Percentiles rank a stretch among this genome's conserved stretches.
Conservation (phyloP, 1,140 invertebrate genomes). For the Heterodera schachtii region DNA sequence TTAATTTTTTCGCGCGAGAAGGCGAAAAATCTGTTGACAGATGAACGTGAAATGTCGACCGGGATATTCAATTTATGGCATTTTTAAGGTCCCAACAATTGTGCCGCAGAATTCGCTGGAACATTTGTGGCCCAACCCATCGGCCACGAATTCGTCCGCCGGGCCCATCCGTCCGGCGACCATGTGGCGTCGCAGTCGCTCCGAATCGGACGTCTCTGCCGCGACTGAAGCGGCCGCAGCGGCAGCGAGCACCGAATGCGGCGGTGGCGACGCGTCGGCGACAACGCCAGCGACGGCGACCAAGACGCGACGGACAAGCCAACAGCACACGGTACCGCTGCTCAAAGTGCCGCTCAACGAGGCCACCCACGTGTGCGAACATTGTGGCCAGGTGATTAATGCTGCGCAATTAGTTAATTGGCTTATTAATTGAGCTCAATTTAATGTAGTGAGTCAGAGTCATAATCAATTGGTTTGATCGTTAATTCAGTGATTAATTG, state of each 20-base stretch:
- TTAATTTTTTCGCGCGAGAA: no score
- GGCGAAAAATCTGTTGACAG: no score
- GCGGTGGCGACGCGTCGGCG: neutral
- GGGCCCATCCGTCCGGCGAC: constrained; percentile 43
- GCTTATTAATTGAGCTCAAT: no score
- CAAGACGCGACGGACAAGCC: neutral
- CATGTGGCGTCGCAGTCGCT: constrained; percentile 41
- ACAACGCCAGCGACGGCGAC: constrained; percentile 2
- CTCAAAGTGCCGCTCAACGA: constrained; percentile 41
- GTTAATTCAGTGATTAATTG: no score
- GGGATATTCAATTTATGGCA: no score
- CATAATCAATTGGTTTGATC: no score
- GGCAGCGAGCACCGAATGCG: neutral
- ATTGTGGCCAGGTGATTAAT: constrained; percentile 50
- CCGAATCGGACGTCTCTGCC: constrained; percentile 43
- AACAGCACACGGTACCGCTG: constrained; percentile 10
- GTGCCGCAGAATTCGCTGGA: constrained; percentile 29
- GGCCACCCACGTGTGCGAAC: constrained; percentile 47
- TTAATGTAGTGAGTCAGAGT: no score
- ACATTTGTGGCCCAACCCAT: constrained; percentile 23
- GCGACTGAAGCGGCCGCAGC: constrained; percentile 11
- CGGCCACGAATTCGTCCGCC: neutral
- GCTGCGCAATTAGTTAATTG: neutral
- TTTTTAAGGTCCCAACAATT: constrained; percentile 7
- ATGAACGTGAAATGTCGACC: no score